A percentile compares a stretch with the other conserved stretches of the same genome.
Evolutionary conservation across 2,888 invertebrate genomes (phyloP).

Genomic region (Rhodophaea formosa): DNA sequence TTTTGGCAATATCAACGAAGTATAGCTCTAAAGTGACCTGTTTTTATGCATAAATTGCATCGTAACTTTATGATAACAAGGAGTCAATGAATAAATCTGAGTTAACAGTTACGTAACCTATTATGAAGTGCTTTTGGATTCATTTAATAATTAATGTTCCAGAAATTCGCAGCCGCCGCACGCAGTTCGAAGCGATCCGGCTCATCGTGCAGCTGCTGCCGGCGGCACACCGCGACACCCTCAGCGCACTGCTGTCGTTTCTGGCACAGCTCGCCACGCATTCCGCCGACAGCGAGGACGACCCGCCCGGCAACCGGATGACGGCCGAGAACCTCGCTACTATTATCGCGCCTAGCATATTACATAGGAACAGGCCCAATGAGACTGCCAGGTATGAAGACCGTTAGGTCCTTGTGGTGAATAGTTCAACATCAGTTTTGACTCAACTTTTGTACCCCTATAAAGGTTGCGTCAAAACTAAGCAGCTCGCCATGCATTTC

Average conservation of each 20-base stretch:
- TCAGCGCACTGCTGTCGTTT: slow-evolving; percentile 90
- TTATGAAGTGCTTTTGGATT: too few species aligned
- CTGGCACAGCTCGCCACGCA: slow-evolving; percentile 85
- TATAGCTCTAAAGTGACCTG: too few species aligned
- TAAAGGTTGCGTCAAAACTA: too few species aligned
- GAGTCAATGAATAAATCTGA: too few species aligned
- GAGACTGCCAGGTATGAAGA: slow-evolving; percentile 62
- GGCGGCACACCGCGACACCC: slow-evolving; percentile 93
- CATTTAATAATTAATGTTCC: slow-evolving; percentile 31
- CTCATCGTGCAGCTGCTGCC: slow-evolving; percentile 93
- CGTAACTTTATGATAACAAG: too few species aligned
- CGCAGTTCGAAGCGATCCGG: slow-evolving; percentile 91
- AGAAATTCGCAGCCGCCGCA: slow-evolving; percentile 91
- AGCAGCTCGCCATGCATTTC: slow-evolving; percentile 81
- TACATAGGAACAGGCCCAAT: slow-evolving; percentile 88
- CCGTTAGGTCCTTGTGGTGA: too few species aligned
- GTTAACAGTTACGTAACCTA: too few species aligned
- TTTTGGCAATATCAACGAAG: too few species aligned
- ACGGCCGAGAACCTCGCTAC: slow-evolving; percentile 95
- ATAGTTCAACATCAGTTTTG: too few species aligned
- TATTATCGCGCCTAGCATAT: slow-evolving; percentile 95
- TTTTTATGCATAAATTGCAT: too few species aligned
- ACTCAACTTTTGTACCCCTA: too few species aligned
- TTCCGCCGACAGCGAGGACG: slow-evolving; percentile 84
- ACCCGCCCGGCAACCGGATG: slow-evolving; percentile 93